phyloP scores from a whole-genome alignment of 2,113 vertebrate genomes.

The Amazona vittata region DNA sequence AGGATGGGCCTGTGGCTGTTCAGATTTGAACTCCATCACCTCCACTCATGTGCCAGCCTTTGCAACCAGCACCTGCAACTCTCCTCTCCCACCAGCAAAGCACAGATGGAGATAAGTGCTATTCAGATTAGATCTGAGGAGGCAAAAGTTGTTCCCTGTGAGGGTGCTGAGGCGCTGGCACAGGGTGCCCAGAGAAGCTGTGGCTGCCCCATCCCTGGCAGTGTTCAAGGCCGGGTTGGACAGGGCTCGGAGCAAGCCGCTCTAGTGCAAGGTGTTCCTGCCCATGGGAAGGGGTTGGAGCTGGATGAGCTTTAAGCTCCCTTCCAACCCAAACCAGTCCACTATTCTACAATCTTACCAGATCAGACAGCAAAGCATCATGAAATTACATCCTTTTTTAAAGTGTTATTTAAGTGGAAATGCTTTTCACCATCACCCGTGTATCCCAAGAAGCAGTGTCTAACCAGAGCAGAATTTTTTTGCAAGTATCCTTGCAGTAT shows the following conservation, averaged over 20 bases:
- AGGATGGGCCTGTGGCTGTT: accelerated
- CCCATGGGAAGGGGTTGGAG: neutral
- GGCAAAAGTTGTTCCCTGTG: neutral
- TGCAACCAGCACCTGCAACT: neutral
- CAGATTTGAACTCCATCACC: neutral
- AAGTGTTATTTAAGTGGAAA: neutral
- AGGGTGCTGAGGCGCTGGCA: neutral
- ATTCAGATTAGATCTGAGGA: neutral
- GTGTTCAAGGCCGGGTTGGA: neutral
- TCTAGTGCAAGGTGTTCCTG: neutral
- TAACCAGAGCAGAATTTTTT: neutral
- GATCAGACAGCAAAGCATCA: neutral
- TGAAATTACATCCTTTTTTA: neutral
- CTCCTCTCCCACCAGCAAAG: neutral
- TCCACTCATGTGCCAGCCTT: neutral
- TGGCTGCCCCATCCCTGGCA: neutral
- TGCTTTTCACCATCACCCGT: neutral
- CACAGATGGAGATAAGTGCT: accelerated
- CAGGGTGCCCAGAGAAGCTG: neutral
- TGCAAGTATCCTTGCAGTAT: neutral
- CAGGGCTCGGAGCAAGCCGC: neutral
- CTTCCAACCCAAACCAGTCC: neutral
- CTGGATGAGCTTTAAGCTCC: neutral
- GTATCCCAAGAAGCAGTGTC: neutral
- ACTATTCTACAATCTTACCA: neutral